Evolutionary conservation across 2,888 invertebrate species (phyloP).

Genomic region (Drosophila ezoana): DNA sequence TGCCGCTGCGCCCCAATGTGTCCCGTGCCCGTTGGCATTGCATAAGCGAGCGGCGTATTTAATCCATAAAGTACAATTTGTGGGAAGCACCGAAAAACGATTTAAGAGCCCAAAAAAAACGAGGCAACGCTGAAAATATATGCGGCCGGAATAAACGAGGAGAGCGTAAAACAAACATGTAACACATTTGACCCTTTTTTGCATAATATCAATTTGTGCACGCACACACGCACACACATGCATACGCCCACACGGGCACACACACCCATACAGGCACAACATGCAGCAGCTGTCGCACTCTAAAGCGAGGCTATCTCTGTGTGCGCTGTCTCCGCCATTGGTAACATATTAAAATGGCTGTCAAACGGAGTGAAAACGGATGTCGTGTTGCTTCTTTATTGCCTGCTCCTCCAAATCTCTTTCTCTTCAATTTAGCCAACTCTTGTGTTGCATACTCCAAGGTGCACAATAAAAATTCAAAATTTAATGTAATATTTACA

Average conservation of each 20-base stretch:
- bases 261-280: background rate
- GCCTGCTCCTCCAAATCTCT: conserved; percentile 21
- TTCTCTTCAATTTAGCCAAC: conserved; percentile 7
- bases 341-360: conserved; percentile 67
- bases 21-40: conserved; percentile 42
- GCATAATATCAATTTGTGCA: conserved; percentile 56
- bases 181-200: conserved; percentile 72
- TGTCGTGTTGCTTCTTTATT: conserved; percentile 54
- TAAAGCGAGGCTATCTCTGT: background rate
- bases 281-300: conserved; percentile 38
- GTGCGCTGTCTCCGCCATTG: conserved; percentile 43
- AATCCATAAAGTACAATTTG: conserved; percentile 74
- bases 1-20: conserved; percentile 15
- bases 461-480: conserved; percentile 12
- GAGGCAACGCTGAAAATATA: conserved; percentile 7
- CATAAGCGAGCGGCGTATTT: conserved; percentile 60
- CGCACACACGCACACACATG: background rate
- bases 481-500: background rate
- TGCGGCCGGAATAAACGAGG: conserved; percentile 26
- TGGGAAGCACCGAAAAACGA: conserved; percentile 27
- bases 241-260: background rate
- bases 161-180: conserved; percentile 42
- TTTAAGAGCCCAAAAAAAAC: background rate
- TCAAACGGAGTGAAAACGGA: conserved; percentile 73
- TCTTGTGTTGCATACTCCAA: conserved; percentile 13